phyloP scores from a whole-genome alignment of 2,888 invertebrate genomes.

The Drosophila anomalata region DNA sequence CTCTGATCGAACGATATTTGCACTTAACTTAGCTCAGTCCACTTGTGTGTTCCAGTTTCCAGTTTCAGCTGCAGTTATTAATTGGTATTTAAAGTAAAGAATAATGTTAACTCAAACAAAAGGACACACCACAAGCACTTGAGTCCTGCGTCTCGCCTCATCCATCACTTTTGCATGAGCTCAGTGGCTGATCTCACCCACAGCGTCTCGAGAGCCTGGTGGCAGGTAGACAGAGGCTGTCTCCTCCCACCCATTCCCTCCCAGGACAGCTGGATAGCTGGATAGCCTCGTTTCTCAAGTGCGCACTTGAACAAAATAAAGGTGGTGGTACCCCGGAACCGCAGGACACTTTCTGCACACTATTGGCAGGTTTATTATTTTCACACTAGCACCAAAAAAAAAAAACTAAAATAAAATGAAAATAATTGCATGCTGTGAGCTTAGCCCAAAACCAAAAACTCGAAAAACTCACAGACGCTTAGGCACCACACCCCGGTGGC shows the following conservation, averaged over 20 bases:
- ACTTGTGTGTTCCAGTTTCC: slow-evolving; percentile 76
- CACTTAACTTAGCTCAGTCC: slow-evolving; percentile 60
- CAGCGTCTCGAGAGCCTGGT: slow-evolving; percentile 69
- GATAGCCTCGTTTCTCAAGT: slow-evolving; percentile 57
- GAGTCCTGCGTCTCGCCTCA: slow-evolving; percentile 59
- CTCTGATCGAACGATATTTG: slow-evolving; percentile 55
- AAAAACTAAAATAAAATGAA: neutral
- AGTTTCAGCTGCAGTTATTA: slow-evolving; percentile 76
- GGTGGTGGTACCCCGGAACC: slow-evolving; percentile 58
- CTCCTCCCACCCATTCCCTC: slow-evolving; percentile 24
- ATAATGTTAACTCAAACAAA: slow-evolving; percentile 78
- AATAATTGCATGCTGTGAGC: slow-evolving; percentile 80
- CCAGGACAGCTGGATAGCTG: slow-evolving; percentile 56
- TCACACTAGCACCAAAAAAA: slow-evolving; percentile 66
- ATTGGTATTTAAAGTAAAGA: slow-evolving; percentile 80
- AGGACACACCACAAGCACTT: slow-evolving; percentile 69
- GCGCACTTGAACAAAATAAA: slow-evolving; percentile 36
- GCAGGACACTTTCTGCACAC: slow-evolving; percentile 78
- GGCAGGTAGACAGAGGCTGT: slow-evolving; percentile 48
- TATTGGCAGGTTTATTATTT: slow-evolving; percentile 77
- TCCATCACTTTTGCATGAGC: slow-evolving; percentile 63
- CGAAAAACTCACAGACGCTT: slow-evolving; percentile 49
- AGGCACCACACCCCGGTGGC: slow-evolving; percentile 71
- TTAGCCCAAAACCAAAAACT: slow-evolving; percentile 52
- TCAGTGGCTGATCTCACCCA: slow-evolving; percentile 59